phyloP scores from a whole-genome alignment of 2,113 vertebrate species.

The Phainopepla nitens region DNA sequence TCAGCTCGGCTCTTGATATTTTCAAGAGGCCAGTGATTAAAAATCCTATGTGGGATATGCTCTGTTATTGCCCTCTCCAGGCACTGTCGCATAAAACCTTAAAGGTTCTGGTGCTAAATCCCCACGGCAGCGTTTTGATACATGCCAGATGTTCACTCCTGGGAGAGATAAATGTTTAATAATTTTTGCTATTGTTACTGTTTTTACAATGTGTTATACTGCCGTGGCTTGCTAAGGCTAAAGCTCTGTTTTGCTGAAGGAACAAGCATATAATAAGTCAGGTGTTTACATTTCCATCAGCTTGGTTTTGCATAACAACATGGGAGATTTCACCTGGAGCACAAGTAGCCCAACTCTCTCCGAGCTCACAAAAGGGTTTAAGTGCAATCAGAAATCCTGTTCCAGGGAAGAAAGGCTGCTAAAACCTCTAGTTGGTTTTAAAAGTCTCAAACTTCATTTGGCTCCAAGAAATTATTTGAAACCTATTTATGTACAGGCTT shows the following conservation, averaged over 20 bases:
- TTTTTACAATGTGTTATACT: constrained; percentile 73
- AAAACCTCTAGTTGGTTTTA: background rate
- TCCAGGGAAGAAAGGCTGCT: background rate
- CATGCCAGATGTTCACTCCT: constrained; percentile 78
- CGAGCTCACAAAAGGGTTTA: background rate
- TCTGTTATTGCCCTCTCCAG: constrained; percentile 61
- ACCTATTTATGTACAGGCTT: background rate
- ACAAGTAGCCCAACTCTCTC: background rate
- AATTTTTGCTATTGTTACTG: constrained; percentile 86
- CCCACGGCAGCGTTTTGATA: constrained; percentile 74
- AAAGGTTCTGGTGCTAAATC: constrained; percentile 72
- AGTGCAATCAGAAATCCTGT: background rate
- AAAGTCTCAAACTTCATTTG: constrained; percentile 1
- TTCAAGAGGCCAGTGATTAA: constrained; percentile 66
- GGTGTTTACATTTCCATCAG: constrained; percentile 1
- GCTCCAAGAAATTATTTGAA: background rate
- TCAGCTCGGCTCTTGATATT: constrained; percentile 56
- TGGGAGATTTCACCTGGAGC: constrained; percentile 27
- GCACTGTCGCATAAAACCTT: constrained; percentile 73
- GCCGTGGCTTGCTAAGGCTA: background rate
- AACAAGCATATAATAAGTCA: constrained; percentile 12
- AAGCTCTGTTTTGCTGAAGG: constrained; percentile 23
- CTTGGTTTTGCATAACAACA: constrained; percentile 12
- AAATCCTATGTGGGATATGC: constrained; percentile 41
- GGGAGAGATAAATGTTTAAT: constrained; percentile 86